Evolutionary conservation across 2,888 invertebrate species (phyloP).

Genomic region (Lypha dubia): DNA sequence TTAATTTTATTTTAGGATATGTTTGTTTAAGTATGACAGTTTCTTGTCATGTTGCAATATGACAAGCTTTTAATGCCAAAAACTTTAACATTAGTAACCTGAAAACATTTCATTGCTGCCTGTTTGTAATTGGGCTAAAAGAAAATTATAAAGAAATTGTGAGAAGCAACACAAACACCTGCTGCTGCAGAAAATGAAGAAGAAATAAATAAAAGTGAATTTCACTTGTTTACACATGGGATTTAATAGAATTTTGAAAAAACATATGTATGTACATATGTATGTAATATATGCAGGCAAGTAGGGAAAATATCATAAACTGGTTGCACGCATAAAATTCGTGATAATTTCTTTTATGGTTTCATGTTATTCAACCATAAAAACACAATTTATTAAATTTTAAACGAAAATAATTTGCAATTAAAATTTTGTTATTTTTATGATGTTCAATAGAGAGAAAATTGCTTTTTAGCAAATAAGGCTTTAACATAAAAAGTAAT

Average conservation of each 20-base stretch:
- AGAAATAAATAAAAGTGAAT: constrained; percentile 52
- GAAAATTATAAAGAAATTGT: constrained; percentile 46
- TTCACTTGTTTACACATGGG: constrained; percentile 39
- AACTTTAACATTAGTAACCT: constrained; percentile 18
- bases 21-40: constrained; percentile 59
- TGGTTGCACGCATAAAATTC: constrained; percentile 19
- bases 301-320: constrained; percentile 1
- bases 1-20: constrained; percentile 18
- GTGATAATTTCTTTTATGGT: constrained; percentile 1
- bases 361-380: constrained; percentile 11
- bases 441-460: background rate
- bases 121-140: constrained; percentile 52
- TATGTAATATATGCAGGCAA: too few species aligned
- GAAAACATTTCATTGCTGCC: constrained; percentile 24
- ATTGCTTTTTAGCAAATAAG: constrained; percentile 23
- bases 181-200: constrained; percentile 1
- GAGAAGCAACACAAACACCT: constrained; percentile 42
- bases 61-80: constrained; percentile 50
- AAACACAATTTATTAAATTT: constrained; percentile 24
- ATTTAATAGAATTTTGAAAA: constrained; percentile 36
- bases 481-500: background rate
- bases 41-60: constrained; percentile 64
- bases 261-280: background rate
- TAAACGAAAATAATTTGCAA: constrained; percentile 22
- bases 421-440: constrained; percentile 13